Percentiles rank a stretch among this genome's conserved stretches.
Conservation (phyloP, 2,888 invertebrate genomes). For the Leptothorax acervorum region DNA sequence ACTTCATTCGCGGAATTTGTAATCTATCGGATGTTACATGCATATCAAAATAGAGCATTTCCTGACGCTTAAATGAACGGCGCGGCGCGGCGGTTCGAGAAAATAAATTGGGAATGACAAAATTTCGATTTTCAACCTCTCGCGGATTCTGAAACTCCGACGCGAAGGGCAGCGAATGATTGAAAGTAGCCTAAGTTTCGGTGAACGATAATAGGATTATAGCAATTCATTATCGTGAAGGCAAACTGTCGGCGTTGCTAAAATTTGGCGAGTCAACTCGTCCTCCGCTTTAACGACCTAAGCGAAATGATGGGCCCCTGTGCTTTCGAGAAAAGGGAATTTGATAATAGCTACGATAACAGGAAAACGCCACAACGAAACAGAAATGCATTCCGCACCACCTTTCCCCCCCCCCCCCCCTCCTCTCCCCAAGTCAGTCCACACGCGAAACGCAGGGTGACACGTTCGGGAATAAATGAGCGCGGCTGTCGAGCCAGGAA, state of each 20-base stretch:
- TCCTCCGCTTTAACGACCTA: slow-evolving; percentile 1
- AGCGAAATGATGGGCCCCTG: neutral
- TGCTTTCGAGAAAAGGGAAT: slow-evolving; percentile 13
- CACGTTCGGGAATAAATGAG: slow-evolving; percentile 69
- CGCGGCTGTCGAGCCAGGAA: slow-evolving; percentile 60
- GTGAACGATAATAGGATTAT: neutral
- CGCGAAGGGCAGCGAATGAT: neutral
- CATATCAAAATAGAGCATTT: neutral
- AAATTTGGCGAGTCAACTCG: slow-evolving; percentile 16
- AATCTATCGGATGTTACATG: neutral
- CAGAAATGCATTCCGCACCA: slow-evolving; percentile 40
- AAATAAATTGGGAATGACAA: neutral
- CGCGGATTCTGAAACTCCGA: neutral
- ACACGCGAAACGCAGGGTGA: slow-evolving; percentile 42
- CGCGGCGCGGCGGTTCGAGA: neutral
- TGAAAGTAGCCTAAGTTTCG: neutral
- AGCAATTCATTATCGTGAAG: neutral
- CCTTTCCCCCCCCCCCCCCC: neutral
- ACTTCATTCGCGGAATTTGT: slow-evolving; percentile 30
- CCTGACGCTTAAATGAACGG: neutral
- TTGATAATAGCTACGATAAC: slow-evolving; percentile 2
- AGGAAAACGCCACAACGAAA: neutral
- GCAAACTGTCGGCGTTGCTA: neutral
- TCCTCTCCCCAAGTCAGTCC: slow-evolving; percentile 9
- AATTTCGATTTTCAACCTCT: neutral